phyloP scores from a whole-genome alignment of 2,888 invertebrate genomes.

The Zygothrica quintamaculata region DNA sequence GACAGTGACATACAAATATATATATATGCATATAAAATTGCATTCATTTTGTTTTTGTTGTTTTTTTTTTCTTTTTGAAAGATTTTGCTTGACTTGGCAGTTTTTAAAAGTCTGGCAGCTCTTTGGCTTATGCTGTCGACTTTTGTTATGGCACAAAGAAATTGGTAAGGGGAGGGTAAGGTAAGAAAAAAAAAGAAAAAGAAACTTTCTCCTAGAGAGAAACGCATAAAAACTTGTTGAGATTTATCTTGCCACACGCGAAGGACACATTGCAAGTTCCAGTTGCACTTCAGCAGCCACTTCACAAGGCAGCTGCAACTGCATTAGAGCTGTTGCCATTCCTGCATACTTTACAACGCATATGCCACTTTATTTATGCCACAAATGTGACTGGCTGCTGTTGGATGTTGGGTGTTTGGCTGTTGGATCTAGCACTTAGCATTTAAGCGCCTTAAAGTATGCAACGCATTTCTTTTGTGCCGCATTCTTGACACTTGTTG shows the following conservation, averaged over 20 bases:
- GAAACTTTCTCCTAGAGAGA: constrained; percentile 29
- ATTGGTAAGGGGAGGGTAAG: not conserved
- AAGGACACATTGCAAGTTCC: constrained; percentile 44
- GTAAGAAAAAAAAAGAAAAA: constrained; percentile 12
- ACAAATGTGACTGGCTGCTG: constrained; percentile 49
- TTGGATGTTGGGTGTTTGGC: constrained; percentile 27
- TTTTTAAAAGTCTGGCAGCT: constrained; percentile 45
- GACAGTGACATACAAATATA: constrained; percentile 13
- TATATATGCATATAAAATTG: constrained; percentile 27
- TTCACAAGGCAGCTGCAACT: constrained; percentile 45
- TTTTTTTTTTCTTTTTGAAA: too few relatives aligned
- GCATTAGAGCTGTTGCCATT: constrained; percentile 54
- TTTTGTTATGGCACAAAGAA: constrained; percentile 55
- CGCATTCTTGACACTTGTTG: constrained; percentile 68
- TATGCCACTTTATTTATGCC: constrained; percentile 77
- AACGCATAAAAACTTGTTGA: constrained; percentile 77
- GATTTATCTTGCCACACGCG: constrained; percentile 77
- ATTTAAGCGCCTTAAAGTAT: constrained; percentile 76
- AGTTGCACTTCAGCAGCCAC: constrained; percentile 22
- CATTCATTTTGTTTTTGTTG: constrained; percentile 56
- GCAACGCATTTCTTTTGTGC: constrained; percentile 50
- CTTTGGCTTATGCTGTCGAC: constrained; percentile 67
- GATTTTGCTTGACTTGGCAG: constrained; percentile 58
- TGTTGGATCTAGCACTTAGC: constrained; percentile 36
- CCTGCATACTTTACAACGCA: constrained; percentile 63